These are phyloP conservation scores for Limnodromus scolopaceus DNA, from an alignment of 2,797 vertebrate genomes.

Conservation along the genomic window DNA sequence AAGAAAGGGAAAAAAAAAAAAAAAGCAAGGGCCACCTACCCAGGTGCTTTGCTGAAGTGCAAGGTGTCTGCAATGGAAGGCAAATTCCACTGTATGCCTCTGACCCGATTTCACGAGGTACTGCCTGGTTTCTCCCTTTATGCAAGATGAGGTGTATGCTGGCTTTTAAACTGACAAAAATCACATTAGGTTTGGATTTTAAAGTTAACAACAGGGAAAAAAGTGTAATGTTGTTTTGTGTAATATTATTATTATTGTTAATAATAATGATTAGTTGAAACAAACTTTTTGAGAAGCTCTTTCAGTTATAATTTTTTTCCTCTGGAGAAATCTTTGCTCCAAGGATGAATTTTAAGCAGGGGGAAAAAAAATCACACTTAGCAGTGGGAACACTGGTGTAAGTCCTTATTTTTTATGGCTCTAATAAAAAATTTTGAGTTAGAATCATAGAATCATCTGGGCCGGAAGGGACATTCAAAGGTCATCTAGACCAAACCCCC, in stretches of 20 bases:
- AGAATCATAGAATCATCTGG: too few relatives aligned
- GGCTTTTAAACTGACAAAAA: neutral
- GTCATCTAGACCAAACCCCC: too few relatives aligned
- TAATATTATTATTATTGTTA: neutral
- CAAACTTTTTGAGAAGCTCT: neutral
- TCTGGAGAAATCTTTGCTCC: neutral
- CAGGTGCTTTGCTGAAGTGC: neutral
- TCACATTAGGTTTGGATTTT: neutral
- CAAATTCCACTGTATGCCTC: neutral
- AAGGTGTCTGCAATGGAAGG: neutral
- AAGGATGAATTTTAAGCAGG: neutral
- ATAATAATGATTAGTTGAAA: neutral
- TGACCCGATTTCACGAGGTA: neutral
- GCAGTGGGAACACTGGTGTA: neutral
- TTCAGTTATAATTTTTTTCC: neutral
- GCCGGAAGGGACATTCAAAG: too few relatives aligned
- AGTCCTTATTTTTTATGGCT: neutral
- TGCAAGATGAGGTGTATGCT: neutral
- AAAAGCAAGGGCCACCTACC: accelerated
- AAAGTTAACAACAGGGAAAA: neutral
- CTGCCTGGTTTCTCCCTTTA: neutral
- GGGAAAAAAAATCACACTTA: too few relatives aligned
- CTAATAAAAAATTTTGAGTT: neutral
- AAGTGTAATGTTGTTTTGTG: neutral
- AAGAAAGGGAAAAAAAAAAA: neutral